Base-by-base conservation (phyloP, 2,888 invertebrate genomes). In the Carterocephalus palaemon region DNA sequence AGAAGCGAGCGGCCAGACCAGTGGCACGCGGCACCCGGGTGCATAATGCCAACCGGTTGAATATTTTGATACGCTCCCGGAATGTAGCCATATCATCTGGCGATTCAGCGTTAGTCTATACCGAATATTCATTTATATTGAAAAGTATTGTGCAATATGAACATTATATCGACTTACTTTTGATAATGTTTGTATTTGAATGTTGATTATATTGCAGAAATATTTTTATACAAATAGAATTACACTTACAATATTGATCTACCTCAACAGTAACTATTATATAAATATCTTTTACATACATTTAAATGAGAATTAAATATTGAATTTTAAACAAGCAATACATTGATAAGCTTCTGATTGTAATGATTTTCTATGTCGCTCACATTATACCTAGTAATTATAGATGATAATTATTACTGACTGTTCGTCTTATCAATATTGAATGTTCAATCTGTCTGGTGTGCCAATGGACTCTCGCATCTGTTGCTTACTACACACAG, bases 151-250 rank as follows among this genome's bases (percentile, higher is more conserved):
- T 81, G 81, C 81, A 83, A 79, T 83, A 79, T 75, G 60, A 74
- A 76, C 77, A 78, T 75, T 69, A 62, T 68, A 73, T 72, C 69
- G 67, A 79, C 64, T 71, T 77, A 75, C 75, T 82, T 82, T 82
- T 82, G 78, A 82, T 84, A 80, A 76, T 81, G 76, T 81, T 84
- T 80, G 79, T 84, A 84, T 83, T 83, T 84, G 61, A 80, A 79
- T 82, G 85, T 86, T 84, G 67, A 80, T 77, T 83, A 82, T 84
- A 84, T 81, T 78, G 71, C 84, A 82, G 72, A 85, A 84, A 75
- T 86, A 86, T 86, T 86, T 86, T 86, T 86, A 86, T 85, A 86
- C 76, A 79, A 66, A 75, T 76, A 76, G 70, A 73, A 67, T 75
- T 59, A 76, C 77, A 76, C 60, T 70, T 62, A 72, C 75, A 76